A percentile compares a stretch with the other conserved stretches of the same genome.
Evolutionary conservation across 2,797 vertebrate species (phyloP).

Genomic region (Leuciscus waleckii): DNA sequence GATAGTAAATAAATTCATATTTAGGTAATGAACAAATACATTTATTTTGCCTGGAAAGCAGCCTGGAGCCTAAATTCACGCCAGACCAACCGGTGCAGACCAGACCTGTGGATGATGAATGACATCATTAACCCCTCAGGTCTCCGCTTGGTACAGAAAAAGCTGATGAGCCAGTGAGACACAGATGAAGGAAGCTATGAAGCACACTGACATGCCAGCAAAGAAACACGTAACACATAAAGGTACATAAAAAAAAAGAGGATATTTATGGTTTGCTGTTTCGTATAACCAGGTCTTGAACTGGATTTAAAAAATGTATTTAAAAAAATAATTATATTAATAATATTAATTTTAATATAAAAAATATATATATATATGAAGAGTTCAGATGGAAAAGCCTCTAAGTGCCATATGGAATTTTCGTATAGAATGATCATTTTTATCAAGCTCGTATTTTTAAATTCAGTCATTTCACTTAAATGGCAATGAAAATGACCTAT

Average conservation of each 20-base stretch:
- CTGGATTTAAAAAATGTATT: not conserved
- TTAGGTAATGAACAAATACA: too few species aligned
- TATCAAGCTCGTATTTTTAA: too few species aligned
- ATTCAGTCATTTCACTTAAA: too few species aligned
- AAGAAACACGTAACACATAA: not conserved
- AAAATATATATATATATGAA: too few species aligned
- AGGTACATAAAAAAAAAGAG: not conserved
- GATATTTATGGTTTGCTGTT: not conserved
- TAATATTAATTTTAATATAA: too few species aligned
- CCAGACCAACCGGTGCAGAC: conserved; percentile 53
- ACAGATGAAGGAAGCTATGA: conserved; percentile 27
- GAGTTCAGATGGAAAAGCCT: too few species aligned
- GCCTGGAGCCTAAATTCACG: conserved; percentile 52
- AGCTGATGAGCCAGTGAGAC: conserved; percentile 55
- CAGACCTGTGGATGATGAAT: conserved; percentile 61
- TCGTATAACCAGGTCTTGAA: not conserved
- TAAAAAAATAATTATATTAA: too few species aligned
- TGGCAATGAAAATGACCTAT: too few species aligned
- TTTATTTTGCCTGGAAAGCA: not conserved
- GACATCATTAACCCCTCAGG: conserved; percentile 58
- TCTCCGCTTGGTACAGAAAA: conserved; percentile 40
- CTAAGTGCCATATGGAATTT: too few species aligned
- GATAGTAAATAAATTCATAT: not conserved
- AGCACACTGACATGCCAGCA: not conserved
- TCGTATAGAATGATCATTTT: too few species aligned